These are phyloP conservation scores for Sebastes baramenuke DNA, from an alignment of 2,797 vertebrate species.

Conservation along the genomic window DNA sequence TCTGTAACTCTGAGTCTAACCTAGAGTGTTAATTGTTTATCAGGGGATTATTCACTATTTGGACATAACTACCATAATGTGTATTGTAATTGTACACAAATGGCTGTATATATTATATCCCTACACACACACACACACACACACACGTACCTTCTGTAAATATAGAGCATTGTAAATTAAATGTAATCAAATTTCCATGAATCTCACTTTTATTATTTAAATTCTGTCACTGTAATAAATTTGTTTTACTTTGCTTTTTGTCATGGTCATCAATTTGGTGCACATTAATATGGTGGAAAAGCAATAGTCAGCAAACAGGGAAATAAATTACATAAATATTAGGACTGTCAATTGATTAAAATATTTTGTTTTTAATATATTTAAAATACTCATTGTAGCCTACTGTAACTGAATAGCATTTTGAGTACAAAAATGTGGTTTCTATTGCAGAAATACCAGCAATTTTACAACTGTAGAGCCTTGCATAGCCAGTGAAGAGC, in stretches of 20 bases:
- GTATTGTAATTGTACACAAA: slow-evolving; percentile 22
- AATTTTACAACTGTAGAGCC: not conserved
- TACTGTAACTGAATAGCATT: not conserved
- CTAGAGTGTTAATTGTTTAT: not conserved
- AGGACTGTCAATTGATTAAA: too few species aligned
- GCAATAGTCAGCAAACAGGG: not conserved
- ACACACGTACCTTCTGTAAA: slow-evolving; percentile 19
- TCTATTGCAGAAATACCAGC: not conserved
- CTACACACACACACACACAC: not conserved
- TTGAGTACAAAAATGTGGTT: not conserved
- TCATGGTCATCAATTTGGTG: not conserved
- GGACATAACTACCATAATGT: slow-evolving; percentile 8
- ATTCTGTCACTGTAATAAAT: slow-evolving; percentile 58
- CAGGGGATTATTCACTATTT: slow-evolving; percentile 9
- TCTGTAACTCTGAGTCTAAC: not conserved
- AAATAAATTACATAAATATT: not conserved
- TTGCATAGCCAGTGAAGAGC: too few species aligned
- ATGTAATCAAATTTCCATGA: slow-evolving; percentile 15
- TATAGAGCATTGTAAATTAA: slow-evolving; percentile 12
- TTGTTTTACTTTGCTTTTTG: slow-evolving; percentile 14
- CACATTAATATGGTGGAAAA: not conserved
- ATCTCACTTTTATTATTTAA: slow-evolving; percentile 37
- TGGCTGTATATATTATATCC: too few species aligned
- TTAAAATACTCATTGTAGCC: not conserved
- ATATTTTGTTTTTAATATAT: too few species aligned